A percentile compares a stretch with the other conserved stretches of the same genome.
Evolutionary conservation across 2,797 vertebrate genomes (phyloP).

Genomic region (Ceryle rudis): DNA sequence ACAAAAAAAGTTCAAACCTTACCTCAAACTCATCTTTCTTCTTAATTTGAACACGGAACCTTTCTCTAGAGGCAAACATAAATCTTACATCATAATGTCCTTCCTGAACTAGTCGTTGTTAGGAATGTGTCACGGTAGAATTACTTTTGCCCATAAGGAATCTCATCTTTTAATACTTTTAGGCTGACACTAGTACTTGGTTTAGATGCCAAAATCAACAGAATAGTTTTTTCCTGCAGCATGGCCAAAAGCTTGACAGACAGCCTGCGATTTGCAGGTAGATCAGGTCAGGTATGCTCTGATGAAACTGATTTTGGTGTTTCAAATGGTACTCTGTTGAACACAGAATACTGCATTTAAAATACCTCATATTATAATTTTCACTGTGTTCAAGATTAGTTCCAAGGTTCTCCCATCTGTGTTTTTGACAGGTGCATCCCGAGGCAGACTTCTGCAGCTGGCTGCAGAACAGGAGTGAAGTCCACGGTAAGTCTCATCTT

Average conservation of each 20-base stretch:
- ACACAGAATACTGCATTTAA: neutral
- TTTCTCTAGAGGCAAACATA: neutral
- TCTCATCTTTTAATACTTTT: constrained; percentile 8
- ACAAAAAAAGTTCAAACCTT: neutral
- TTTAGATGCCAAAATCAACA: constrained; percentile 3
- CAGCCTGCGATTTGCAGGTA: neutral
- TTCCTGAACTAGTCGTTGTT: neutral
- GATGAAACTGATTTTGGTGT: neutral
- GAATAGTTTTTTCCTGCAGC: neutral
- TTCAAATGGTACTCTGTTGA: neutral
- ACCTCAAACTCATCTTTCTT: neutral
- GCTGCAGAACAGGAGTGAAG: neutral
- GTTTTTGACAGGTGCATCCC: neutral
- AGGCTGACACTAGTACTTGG: neutral
- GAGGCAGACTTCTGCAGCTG: neutral
- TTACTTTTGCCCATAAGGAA: neutral
- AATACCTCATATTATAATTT: neutral
- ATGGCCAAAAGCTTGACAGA: neutral
- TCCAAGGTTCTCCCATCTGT: neutral
- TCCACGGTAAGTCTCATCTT: neutral
- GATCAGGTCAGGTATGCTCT: neutral
- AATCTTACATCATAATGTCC: neutral
- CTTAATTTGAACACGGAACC: neutral
- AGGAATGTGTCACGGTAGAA: neutral
- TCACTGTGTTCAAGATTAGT: neutral